Conservation (phyloP, 2,113 vertebrate genomes). For the Terrapene triunguis region DNA sequence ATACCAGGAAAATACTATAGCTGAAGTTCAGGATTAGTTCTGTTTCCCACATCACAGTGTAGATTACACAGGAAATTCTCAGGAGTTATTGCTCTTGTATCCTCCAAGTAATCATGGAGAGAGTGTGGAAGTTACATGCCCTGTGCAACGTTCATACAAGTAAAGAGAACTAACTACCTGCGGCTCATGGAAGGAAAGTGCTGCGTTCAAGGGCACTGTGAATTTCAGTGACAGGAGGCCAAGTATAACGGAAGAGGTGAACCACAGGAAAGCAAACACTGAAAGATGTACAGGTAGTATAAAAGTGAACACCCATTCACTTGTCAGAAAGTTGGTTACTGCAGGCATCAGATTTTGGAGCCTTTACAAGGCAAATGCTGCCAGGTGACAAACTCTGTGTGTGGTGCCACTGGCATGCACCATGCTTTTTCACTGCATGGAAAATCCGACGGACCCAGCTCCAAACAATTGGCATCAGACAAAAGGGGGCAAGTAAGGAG, state of each 20-base stretch:
- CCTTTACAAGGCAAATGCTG: not conserved
- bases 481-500: not conserved
- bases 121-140: fast-evolving
- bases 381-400: fast-evolving
- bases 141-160: fast-evolving
- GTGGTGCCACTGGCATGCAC: not conserved
- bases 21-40: not conserved
- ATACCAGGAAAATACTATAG: fast-evolving
- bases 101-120: too few species aligned
- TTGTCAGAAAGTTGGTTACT: fast-evolving
- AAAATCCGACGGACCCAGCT: not conserved
- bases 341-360: fast-evolving
- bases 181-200: not conserved
- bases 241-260: fast-evolving
- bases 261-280: fast-evolving
- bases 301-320: not conserved
- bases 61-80: fast-evolving
- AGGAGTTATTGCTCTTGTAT: not conserved
- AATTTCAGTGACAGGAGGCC: not conserved
- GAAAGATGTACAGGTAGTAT: fast-evolving
- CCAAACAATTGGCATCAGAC: fast-evolving
- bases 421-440: fast-evolving
- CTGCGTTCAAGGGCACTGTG: not conserved
- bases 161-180: not conserved
- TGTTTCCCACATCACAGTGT: not conserved